These are phyloP conservation scores for Pungitius pungitius DNA, from an alignment of 2,113 vertebrate species.

Conservation along the genomic window DNA sequence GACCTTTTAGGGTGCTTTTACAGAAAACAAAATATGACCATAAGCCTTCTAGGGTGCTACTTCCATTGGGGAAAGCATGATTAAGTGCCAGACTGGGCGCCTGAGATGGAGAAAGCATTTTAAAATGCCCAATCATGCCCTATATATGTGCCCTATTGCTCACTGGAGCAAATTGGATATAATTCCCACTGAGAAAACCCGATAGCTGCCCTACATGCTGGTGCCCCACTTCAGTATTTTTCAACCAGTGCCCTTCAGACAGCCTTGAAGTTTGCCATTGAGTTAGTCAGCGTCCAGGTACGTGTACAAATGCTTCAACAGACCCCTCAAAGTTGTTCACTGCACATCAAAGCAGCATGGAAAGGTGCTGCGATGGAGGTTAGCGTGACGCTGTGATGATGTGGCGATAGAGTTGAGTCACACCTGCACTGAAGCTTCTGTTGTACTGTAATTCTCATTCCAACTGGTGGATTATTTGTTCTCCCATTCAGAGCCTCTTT, in stretches of 20 bases:
- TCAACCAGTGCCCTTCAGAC: not conserved
- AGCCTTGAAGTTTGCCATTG: not conserved
- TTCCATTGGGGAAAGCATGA: not conserved
- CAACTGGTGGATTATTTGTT: slow-evolving; percentile 55
- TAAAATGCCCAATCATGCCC: not conserved
- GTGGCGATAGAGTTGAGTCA: slow-evolving; percentile 38
- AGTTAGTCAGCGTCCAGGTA: not conserved
- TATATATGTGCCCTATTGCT: no score
- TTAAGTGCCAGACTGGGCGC: not conserved
- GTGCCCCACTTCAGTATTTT: not conserved
- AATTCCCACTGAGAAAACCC: not conserved
- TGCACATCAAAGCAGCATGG: not conserved
- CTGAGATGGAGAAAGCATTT: not conserved
- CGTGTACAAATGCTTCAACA: not conserved
- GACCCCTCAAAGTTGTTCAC: not conserved
- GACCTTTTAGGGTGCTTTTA: no score
- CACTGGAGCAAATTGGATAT: not conserved
- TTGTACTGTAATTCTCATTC: slow-evolving; percentile 13
- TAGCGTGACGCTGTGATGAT: slow-evolving; percentile 30
- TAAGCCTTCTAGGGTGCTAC: not conserved
- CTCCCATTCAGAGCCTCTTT: slow-evolving; percentile 40
- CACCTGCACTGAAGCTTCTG: slow-evolving; percentile 24
- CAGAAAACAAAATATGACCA: no score
- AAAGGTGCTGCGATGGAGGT: not conserved
- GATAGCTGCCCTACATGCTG: not conserved